Conservation (phyloP, 2,113 vertebrate species). For the Aegithalos caudatus region DNA sequence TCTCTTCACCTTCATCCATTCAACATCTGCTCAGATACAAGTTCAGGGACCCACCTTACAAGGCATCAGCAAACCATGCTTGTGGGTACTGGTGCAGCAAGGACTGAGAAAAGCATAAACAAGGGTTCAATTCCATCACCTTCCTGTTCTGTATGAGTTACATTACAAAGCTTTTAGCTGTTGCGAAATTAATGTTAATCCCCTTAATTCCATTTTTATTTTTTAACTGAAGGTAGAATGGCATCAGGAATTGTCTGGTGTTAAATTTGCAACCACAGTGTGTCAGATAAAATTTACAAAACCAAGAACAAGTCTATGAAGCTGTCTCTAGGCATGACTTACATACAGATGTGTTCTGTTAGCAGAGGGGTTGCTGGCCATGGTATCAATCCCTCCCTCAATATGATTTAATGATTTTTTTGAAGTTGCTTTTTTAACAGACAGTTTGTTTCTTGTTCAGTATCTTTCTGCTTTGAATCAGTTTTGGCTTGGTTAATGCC, state of each 20-base stretch:
- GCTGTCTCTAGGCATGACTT: neutral
- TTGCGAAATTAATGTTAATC: neutral
- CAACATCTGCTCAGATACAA: neutral
- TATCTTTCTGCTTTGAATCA: neutral
- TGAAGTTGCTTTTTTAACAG: neutral
- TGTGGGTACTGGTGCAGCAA: neutral
- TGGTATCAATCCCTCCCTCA: neutral
- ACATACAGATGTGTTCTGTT: neutral
- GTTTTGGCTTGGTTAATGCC: neutral
- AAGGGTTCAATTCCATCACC: accelerated
- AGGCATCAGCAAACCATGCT: neutral
- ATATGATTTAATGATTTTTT: neutral
- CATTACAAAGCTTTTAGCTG: neutral
- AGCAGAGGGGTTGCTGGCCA: neutral
- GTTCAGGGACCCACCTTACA: neutral
- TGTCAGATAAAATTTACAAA: neutral
- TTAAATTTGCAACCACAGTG: neutral
- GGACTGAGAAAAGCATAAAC: neutral
- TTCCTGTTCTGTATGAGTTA: neutral
- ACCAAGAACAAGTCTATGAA: neutral
- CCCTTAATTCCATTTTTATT: neutral
- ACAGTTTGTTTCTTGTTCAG: neutral
- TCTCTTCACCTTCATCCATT: neutral
- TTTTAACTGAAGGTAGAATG: neutral
- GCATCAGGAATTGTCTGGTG: neutral